Base-by-base conservation (phyloP, 2,797 vertebrate species). In the Mormyrus hasselquistii region DNA sequence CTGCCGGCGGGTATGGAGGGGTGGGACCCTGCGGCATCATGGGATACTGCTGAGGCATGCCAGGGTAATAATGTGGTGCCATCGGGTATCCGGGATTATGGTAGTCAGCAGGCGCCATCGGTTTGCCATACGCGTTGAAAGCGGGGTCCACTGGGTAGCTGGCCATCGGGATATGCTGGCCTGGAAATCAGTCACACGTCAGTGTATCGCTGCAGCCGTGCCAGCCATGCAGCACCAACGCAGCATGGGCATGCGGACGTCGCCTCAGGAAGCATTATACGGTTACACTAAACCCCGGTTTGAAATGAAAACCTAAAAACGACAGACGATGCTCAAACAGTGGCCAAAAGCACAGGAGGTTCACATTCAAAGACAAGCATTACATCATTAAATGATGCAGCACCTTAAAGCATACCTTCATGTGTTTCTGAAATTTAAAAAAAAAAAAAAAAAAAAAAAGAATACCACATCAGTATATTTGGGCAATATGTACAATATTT, bases 111-210 rank as follows among this genome's bases (percentile, higher is more conserved):
- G 93, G 94, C 82, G 95, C 95, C 44, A 96, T 92, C 2, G 96
- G 96, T 92, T 97, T 97, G 3, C 96, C 96, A 49, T 96, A 96
- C 1, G 94, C 95, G 0, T 97, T 96, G 25, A 96, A 97, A 92
- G 96, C 92, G 1, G 96, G 96, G 93, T 97, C 97, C 55, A 96
- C 93, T 4, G 97, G 97, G 91, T 97, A 96, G 92, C 95, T 96
- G 89, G 96, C 95, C 96, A 98, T 96, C 0, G 97, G 97, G 90
- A 98, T 96, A 62, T 96, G 95, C 92, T 96, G 96, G 90, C 89
- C 96, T 96, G 93, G 34, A 87, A 84, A 4, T 53, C 85, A 90
- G 89, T 12, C 47, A 53, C 0, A 87, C 1, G 4, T 57, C 19
- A 89, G 73, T 57, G 49, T 57, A 3, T 53, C 22, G 25, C 84